phyloP scores from a whole-genome alignment of 2,888 invertebrate species.

The Mimumesa dahlbomi region DNA sequence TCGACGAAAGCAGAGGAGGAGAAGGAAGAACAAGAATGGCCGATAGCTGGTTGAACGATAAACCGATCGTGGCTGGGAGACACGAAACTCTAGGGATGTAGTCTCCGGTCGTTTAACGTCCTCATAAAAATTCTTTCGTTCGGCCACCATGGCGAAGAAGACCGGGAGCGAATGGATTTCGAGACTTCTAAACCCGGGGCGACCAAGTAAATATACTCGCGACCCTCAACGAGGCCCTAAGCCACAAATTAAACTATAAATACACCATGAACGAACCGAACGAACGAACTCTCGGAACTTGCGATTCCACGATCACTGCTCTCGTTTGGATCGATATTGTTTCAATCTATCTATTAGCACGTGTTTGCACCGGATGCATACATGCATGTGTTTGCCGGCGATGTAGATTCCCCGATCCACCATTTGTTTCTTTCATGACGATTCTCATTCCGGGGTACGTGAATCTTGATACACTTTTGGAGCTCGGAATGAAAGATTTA shows the following conservation, averaged over 20 bases:
- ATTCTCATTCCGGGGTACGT: too few relatives aligned
- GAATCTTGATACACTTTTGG: too few relatives aligned
- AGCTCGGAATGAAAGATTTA: too few relatives aligned
- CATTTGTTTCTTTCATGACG: too few relatives aligned
- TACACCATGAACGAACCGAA: constrained; percentile 69
- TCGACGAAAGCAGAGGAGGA: constrained; percentile 2
- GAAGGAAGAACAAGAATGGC: constrained; percentile 37
- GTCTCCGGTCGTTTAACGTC: constrained; percentile 67
- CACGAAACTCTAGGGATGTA: constrained; percentile 53
- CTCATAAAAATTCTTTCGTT: constrained; percentile 74
- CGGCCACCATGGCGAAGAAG: constrained; percentile 60
- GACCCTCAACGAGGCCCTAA: constrained; percentile 75
- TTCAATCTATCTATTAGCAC: too few relatives aligned
- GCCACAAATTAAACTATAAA: constrained; percentile 79
- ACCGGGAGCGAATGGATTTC: constrained; percentile 59
- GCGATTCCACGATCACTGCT: constrained; percentile 35
- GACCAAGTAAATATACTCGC: constrained; percentile 76
- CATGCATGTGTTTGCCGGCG: too few relatives aligned
- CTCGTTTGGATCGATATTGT: neutral
- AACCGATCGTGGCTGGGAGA: constrained; percentile 58
- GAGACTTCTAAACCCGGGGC: constrained; percentile 63
- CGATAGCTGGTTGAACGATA: constrained; percentile 65
- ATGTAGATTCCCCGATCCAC: too few relatives aligned
- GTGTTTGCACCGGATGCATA: too few relatives aligned
- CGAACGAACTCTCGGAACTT: constrained; percentile 61